Conservation (phyloP, 2,113 vertebrate species). For the Crotalus helleri region DNA sequence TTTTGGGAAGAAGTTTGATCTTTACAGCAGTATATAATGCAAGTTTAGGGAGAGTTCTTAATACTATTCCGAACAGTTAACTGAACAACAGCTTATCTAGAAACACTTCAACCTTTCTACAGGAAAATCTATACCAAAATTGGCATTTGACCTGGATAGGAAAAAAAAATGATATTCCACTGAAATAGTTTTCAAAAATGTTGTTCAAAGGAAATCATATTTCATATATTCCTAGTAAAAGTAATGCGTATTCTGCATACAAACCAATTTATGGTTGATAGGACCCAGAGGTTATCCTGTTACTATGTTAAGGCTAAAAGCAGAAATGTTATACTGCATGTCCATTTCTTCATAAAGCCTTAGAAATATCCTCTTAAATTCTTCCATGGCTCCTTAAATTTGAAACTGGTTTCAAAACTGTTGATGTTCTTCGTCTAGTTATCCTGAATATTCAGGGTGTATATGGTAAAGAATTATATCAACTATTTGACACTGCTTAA, state of each 20-base stretch:
- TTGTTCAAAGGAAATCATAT: background rate
- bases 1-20: slow-evolving; percentile 35
- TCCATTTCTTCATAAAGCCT: background rate
- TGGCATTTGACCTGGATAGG: slow-evolving; percentile 15
- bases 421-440: slow-evolving; percentile 32
- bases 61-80: slow-evolving; percentile 55
- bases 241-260: background rate
- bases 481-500: slow-evolving; percentile 46
- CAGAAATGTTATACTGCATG: background rate
- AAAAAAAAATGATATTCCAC: background rate
- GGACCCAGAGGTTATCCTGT: background rate
- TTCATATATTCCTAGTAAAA: slow-evolving; percentile 25
- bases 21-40: slow-evolving; percentile 23
- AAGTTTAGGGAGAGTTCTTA: slow-evolving; percentile 38
- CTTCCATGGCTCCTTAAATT: slow-evolving; percentile 32
- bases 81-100: slow-evolving; percentile 44
- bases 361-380: slow-evolving; percentile 21
- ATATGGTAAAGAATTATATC: slow-evolving; percentile 23
- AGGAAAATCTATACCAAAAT: slow-evolving; percentile 46
- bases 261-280: background rate
- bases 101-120: slow-evolving; percentile 51
- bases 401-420: slow-evolving; percentile 36
- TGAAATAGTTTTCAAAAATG: slow-evolving; percentile 14
- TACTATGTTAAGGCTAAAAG: background rate
- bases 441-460: slow-evolving; percentile 32